Base-by-base conservation (phyloP, 2,797 vertebrate species). In the Antennarius maculatus region DNA sequence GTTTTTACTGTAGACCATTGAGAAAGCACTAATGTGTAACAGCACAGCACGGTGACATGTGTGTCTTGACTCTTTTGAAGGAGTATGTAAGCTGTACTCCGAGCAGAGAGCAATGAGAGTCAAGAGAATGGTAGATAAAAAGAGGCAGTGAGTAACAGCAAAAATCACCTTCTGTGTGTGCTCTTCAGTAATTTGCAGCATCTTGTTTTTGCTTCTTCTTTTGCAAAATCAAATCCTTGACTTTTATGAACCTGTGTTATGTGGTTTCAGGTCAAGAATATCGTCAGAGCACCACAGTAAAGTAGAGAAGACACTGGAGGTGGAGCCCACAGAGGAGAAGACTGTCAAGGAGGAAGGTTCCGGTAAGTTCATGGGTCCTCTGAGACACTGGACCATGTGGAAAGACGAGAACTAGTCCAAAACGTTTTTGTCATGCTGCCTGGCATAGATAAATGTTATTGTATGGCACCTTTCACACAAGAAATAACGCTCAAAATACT, bases 31-130 rank as follows among this genome's bases (percentile, higher is more conserved):
- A 2, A 39, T 54, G 41, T 61, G 14, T 53, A 55, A 17, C 28
- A 16, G 14, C 29, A n/a, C 46, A 18, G 8, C 41, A 17, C 54
- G 11, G 0, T 71, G 6, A 63, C 42, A 23, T 45, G 46, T 63
- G 12, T 68, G 1, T 54, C 7, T 61, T 41, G 1, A 23, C 54
- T 80, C 70, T 79, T 48, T 74, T 83, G 84, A 94, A 91, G 97
- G 96, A 81, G 97, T 99, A 0, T 99, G 97, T 82, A 97, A 96
- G 76, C 92, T 99, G 65, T 99, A 99, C 85, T 99, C 97, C 1
- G 97, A 99, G 71, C 97, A 99, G 75, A 95, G 97, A 86, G 97
- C 97, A 28, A 95, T 99, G 75, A 85, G 97, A 73, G 96, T 99
- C 42, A 99, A 99, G 76, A 92, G 94, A 55, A 94, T 97, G 80